Conservation (phyloP, 2,797 vertebrate species). For the Morus bassanus region DNA sequence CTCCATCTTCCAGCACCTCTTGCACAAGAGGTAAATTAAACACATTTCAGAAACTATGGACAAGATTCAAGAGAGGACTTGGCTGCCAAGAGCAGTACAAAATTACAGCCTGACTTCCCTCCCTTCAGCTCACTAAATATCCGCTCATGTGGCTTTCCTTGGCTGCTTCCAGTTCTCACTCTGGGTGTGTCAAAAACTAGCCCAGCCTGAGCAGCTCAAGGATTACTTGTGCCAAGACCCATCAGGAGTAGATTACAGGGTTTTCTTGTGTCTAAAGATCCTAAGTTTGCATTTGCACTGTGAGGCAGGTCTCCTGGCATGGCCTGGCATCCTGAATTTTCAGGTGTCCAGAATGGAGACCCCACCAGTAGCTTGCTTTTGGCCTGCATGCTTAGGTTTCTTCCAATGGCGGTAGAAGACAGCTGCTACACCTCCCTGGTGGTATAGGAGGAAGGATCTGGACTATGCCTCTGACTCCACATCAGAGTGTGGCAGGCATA, state of each 20-base stretch:
- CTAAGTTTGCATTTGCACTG: neutral
- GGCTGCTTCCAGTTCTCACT: neutral
- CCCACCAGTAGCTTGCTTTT: neutral
- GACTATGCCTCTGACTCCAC: neutral
- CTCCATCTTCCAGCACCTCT: neutral
- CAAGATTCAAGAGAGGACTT: neutral
- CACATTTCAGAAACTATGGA: neutral
- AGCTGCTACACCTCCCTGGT: neutral
- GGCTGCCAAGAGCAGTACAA: neutral
- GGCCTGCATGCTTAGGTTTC: neutral
- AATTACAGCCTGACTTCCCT: neutral
- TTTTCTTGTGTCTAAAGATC: neutral
- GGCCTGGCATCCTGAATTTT: neutral
- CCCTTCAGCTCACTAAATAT: neutral
- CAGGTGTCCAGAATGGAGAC: neutral
- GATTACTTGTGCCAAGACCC: neutral
- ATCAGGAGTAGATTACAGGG: neutral
- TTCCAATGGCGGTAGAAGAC: neutral
- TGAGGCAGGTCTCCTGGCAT: neutral
- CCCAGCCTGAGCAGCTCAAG: neutral
- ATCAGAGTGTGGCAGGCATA: neutral
- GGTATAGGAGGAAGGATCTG: neutral
- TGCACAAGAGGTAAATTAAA: neutral
- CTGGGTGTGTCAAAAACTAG: slow-evolving; percentile 24
- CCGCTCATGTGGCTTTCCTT: neutral